These are phyloP conservation scores for Pteropus alecto DNA, from an alignment of 2,113 vertebrate genomes.

Conservation along the genomic window DNA sequence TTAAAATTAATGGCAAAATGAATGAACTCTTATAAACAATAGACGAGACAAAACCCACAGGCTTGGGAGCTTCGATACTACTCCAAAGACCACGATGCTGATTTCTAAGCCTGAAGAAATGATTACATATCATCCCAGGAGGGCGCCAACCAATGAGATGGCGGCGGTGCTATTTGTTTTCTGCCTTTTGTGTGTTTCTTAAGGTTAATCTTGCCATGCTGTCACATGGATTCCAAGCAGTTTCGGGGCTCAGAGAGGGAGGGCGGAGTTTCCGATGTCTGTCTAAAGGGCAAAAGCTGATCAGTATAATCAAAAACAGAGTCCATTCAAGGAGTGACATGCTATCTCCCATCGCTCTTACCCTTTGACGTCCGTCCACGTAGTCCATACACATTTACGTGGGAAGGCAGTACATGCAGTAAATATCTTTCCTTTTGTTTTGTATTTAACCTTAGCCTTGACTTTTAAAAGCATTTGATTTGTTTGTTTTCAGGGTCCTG, in stretches of 20 bases:
- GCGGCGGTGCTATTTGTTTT: not conserved
- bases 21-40: conserved; percentile 25
- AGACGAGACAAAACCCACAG: not conserved
- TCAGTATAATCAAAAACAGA: not conserved
- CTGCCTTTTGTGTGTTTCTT: conserved; percentile 55
- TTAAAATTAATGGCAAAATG: conserved; percentile 14
- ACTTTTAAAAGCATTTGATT: not conserved
- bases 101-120: conserved; percentile 47
- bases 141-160: not conserved
- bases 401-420: not conserved
- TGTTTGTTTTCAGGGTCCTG: conserved; percentile 11
- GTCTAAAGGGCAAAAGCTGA: conserved; percentile 31
- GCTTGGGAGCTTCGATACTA: no score
- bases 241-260: not conserved
- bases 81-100: not conserved
- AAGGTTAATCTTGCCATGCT: not conserved
- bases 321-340: not conserved
- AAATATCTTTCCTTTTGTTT: not conserved
- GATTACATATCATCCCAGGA: conserved; percentile 32
- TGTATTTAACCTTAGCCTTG: not conserved
- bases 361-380: not conserved
- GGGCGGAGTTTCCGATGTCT: not conserved
- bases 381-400: not conserved
- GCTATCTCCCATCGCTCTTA: not conserved
- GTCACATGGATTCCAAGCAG: not conserved